Base-by-base conservation (phyloP, 23 tunicate genomes). In the Halocynthia roretzi region DNA sequence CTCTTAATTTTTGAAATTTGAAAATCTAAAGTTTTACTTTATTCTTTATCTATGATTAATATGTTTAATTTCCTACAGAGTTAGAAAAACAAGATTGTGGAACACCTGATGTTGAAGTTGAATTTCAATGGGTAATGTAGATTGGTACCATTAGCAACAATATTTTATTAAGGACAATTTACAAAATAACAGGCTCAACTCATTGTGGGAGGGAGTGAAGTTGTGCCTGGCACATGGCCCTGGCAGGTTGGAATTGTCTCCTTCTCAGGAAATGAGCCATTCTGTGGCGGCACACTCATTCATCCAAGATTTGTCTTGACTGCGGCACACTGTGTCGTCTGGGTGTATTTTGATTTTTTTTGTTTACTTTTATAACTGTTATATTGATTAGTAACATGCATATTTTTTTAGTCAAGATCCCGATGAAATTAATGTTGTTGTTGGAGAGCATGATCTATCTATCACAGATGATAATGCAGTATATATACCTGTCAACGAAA, bases 61-160 rank as follows among this genome's bases (percentile, higher is more conserved):
- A 31, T 31, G 44, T 31, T 31, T 4, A 70, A 9, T 10, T 70
- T 48, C 49, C 6, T 74, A 6, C 31, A 74, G 78, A 22, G 20
- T 22, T 14, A 12, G 8, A 21, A 22, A 64, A 53, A 20, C 60
- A 54, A 8, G 78, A 74, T 19, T 74, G 78, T 18, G 78, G 78
- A 8, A 52, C 55, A n/a, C 78, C 55, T 14, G 63, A 14, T 8
- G 56, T 74, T 56, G 78, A 19, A 12, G 31, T 64, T 54, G 78
- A 74, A 74, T 74, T 53, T 74, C 31, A 54, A 48, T 74, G 78
- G 78, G 78, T 74, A 54, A 54, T 58, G 78, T 10, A 65, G 31
- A 17, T 49, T 44, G 14, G 14, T 14, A 12, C 62, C n/a, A 18
- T 14, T 2, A 21, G n/a, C 22, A 8, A 62, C 18, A n/a, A 58